These are phyloP conservation scores for Drosophila dives DNA, from an alignment of 2,888 invertebrate species.

Conservation along the genomic window DNA sequence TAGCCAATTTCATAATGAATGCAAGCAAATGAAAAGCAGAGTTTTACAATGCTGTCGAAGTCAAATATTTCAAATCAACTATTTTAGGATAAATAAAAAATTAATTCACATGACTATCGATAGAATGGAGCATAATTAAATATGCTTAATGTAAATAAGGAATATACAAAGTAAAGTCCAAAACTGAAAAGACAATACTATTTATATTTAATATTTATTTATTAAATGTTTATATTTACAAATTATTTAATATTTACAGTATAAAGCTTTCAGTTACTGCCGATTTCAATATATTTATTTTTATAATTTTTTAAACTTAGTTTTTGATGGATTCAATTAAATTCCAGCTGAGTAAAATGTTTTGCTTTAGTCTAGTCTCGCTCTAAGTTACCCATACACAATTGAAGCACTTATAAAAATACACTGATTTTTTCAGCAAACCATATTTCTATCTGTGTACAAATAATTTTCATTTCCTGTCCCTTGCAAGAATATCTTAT, in stretches of 20 bases:
- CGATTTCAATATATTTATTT: not conserved
- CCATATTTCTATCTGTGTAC: not conserved
- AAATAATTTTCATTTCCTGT: not conserved
- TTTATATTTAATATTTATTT: no score
- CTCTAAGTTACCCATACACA: not conserved
- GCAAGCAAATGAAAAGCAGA: constrained; percentile 6
- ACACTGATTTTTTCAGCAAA: not conserved
- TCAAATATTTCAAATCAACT: not conserved
- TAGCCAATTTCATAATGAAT: constrained; percentile 22
- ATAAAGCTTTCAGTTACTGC: not conserved
- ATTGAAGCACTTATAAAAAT: not conserved
- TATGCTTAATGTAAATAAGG: not conserved
- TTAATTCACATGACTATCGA: not conserved
- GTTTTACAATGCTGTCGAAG: not conserved
- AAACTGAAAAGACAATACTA: no score
- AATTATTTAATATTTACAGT: no score
- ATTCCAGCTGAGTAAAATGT: not conserved
- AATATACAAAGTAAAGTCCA: no score
- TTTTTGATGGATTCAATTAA: not conserved
- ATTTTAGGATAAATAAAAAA: not conserved
- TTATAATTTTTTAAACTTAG: not conserved
- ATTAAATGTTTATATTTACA: no score
- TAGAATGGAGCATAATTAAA: not conserved
- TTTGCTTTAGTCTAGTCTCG: not conserved
- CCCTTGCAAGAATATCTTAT: not conserved